Evolutionary conservation across 2,113 vertebrate genomes (phyloP).

Genomic region (Corapipo altera): DNA sequence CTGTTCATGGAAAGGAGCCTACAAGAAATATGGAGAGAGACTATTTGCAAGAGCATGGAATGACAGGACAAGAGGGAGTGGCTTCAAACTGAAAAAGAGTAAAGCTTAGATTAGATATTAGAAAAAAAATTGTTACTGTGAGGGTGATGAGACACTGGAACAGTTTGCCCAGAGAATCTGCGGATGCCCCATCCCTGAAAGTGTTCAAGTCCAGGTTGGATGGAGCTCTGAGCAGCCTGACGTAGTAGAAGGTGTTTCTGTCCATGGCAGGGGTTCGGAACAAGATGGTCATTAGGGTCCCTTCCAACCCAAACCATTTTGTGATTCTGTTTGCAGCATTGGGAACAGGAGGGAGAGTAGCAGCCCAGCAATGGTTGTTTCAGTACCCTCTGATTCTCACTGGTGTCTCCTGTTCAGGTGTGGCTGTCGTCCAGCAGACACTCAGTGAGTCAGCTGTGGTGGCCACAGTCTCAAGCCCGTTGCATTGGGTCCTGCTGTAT

Average conservation of each 20-base stretch:
- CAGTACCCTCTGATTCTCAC: background rate
- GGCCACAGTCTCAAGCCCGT: background rate
- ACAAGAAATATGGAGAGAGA: background rate
- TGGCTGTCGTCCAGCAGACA: background rate
- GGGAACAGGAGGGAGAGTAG: background rate
- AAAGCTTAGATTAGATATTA: background rate
- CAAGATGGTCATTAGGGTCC: accelerated
- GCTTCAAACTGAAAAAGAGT: background rate
- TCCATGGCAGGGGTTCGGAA: background rate
- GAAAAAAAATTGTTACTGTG: background rate
- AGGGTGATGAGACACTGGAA: background rate
- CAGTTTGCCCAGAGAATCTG: background rate
- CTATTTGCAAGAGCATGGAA: background rate
- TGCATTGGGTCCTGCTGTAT: background rate
- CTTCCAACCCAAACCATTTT: background rate
- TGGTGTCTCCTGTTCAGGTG: background rate
- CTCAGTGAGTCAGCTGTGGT: background rate
- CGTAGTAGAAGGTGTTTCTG: background rate
- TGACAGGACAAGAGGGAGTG: background rate
- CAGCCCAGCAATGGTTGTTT: background rate
- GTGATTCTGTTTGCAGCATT: background rate
- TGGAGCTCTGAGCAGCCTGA: background rate
- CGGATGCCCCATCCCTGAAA: background rate
- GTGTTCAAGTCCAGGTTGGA: background rate
- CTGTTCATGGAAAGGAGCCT: background rate